phyloP scores from a whole-genome alignment of 2,888 invertebrate genomes.

The Drosophila pseudotakahashii region DNA sequence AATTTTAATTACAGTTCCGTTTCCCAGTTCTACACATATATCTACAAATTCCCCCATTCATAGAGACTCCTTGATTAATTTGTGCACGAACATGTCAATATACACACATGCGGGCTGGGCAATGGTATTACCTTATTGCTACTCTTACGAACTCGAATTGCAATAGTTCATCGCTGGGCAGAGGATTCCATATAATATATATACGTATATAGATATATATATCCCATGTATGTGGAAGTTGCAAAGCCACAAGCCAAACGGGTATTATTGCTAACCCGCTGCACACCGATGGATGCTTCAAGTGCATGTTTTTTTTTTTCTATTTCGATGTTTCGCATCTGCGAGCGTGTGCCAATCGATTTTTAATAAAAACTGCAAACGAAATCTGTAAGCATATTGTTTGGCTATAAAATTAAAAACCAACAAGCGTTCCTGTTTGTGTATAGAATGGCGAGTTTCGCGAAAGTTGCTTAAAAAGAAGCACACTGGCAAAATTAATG shows the following conservation, averaged over 20 bases:
- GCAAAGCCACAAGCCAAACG: slow-evolving; percentile 44
- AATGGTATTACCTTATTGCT: slow-evolving; percentile 9
- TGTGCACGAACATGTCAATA: slow-evolving; percentile 28
- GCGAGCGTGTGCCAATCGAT: slow-evolving; percentile 49
- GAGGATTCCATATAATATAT: neutral
- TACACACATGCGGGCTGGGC: slow-evolving; percentile 11
- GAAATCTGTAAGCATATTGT: slow-evolving; percentile 66
- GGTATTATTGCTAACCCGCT: slow-evolving; percentile 35
- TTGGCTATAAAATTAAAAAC: slow-evolving; percentile 76
- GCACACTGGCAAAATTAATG: neutral
- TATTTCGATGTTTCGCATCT: slow-evolving; percentile 14
- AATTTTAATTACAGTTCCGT: slow-evolving; percentile 21
- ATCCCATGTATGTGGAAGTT: slow-evolving; percentile 19
- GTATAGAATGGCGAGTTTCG: slow-evolving; percentile 15
- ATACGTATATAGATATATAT: neutral
- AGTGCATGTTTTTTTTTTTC: slow-evolving; percentile 31
- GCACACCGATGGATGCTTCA: slow-evolving; percentile 15
- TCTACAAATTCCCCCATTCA: neutral
- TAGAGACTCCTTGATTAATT: slow-evolving; percentile 30
- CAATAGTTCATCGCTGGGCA: slow-evolving; percentile 46
- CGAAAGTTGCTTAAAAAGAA: slow-evolving; percentile 6
- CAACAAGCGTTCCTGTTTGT: slow-evolving; percentile 52
- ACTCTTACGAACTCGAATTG: slow-evolving; percentile 23
- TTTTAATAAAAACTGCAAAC: slow-evolving; percentile 66
- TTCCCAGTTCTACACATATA: too few species aligned